These are phyloP conservation scores for Pyralis farinalis DNA, from an alignment of 2,888 invertebrate genomes.

Conservation along the genomic window DNA sequence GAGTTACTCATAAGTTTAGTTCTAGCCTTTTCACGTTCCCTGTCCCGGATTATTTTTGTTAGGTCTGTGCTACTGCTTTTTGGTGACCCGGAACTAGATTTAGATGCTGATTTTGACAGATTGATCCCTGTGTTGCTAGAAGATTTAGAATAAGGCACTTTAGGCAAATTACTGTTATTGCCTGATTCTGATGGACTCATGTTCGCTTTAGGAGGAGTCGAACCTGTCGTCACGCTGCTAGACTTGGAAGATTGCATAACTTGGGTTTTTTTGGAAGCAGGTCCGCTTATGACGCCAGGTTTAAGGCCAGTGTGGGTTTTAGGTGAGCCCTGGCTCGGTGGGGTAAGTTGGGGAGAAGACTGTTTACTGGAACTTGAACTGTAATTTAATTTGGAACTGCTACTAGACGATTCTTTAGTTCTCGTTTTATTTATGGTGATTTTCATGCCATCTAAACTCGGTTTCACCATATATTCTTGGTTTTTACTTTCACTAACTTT, in stretches of 20 bases:
- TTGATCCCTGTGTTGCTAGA: slow-evolving; percentile 64
- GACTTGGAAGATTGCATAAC: slow-evolving; percentile 79
- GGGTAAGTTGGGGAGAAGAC: slow-evolving; percentile 68
- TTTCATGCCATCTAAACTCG: slow-evolving; percentile 94
- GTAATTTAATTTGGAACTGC: slow-evolving; percentile 67
- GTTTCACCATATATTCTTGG: slow-evolving; percentile 94
- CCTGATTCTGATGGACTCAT: slow-evolving; percentile 60
- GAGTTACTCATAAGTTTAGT: slow-evolving; percentile 79
- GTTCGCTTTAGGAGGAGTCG: slow-evolving; percentile 70
- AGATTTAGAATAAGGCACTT: slow-evolving; percentile 75
- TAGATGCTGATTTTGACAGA: slow-evolving; percentile 68
- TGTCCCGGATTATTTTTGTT: slow-evolving; percentile 77
- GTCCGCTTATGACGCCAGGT: slow-evolving; percentile 92
- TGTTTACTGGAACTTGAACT: slow-evolving; percentile 70
- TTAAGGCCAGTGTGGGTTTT: slow-evolving; percentile 92
- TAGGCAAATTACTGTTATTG: slow-evolving; percentile 43
- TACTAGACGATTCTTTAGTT: slow-evolving; percentile 84
- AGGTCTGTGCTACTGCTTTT: slow-evolving; percentile 82
- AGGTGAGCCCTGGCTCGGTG: slow-evolving; percentile 83
- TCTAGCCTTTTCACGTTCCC: slow-evolving; percentile 82
- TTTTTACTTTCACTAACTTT: slow-evolving; percentile 81
- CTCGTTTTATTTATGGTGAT: slow-evolving; percentile 95
- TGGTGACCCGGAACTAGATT: slow-evolving; percentile 81
- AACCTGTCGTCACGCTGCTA: slow-evolving; percentile 47
- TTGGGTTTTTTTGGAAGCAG: slow-evolving; percentile 91